Evolutionary conservation across 2,797 vertebrate species (phyloP), one percentile per base, ranked within the genome.

Genomic region (Acipenser oxyrinchus): DNA sequence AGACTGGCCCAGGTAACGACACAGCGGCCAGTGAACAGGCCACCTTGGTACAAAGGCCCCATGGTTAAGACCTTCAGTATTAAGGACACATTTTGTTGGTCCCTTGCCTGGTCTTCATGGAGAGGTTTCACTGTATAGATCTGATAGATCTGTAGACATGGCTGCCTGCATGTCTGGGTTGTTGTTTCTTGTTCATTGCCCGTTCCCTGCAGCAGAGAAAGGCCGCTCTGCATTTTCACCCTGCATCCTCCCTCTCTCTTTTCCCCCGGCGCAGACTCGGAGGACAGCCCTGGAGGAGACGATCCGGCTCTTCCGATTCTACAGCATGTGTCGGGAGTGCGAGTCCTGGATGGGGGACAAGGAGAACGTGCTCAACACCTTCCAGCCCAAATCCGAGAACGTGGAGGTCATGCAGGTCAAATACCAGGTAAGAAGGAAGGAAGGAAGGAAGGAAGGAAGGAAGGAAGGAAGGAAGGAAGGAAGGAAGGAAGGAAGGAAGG

Each of bases 281-380:
- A 86, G 72, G 73, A 87, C 73, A 55, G 75, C 60, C 63, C 76
- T 96, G 75, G 90, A 95, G 72, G 94, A 94, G 70, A 82, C 74
- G 6, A 83, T 90, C 60, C 82, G 77, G 8, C 85, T 96, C 12
- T 90, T 92, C 68, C 85, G 77, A 0, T 95, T 95, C 83, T 86
- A 80, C 67, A 85, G 82, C 71, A 87, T 88, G 69, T 96, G 93
- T 0, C 76, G 85, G 73, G 93, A 93, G 76, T 93, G 96, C 73
- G 90, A 88, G 70, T 93, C 90, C 0, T 95, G 94, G 95, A 89
- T 96, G 84, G 86, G 87, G 60, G 89, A 94, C 73, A 94, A 93
- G 75, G 90, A 90, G 55, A 89, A 84, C 1, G 65, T 93, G 71
- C 88, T 95, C 62, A 80, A 76, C 53, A 84, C 82, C 10, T 87